phyloP scores from a whole-genome alignment of 2,797 vertebrate species.

The Girardinus metallicus region DNA sequence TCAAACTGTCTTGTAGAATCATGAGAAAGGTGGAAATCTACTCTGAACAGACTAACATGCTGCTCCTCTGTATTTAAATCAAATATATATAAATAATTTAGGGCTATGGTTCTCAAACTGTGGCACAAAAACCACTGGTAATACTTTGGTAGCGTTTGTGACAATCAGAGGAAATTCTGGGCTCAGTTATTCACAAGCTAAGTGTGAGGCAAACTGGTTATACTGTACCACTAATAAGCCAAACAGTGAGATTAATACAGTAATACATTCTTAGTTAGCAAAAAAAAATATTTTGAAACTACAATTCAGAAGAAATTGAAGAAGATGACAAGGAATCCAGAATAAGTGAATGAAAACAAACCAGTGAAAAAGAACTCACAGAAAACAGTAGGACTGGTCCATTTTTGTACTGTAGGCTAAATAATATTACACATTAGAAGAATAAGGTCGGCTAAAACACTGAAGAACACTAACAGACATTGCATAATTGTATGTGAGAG shows the following conservation, averaged over 20 bases:
- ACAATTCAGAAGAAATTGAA: background rate
- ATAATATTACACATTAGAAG: background rate
- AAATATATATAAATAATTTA: background rate
- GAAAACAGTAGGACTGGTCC: too few relatives aligned
- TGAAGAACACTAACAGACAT: background rate
- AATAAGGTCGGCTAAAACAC: background rate
- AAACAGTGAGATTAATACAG: background rate
- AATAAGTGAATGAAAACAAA: background rate
- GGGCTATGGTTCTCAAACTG: background rate
- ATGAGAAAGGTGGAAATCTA: background rate
- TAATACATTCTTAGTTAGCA: background rate
- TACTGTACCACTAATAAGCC: background rate
- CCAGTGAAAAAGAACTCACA: background rate
- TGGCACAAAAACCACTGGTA: background rate
- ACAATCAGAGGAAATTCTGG: background rate
- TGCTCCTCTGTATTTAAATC: slow-evolving; percentile 2
- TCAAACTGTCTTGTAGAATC: slow-evolving; percentile 12
- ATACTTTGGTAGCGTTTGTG: background rate
- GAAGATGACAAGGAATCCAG: background rate
- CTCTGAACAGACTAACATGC: background rate
- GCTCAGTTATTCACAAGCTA: background rate
- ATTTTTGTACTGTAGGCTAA: background rate
- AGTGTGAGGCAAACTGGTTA: background rate
- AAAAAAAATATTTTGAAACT: background rate
- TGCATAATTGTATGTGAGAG: background rate